Conservation (phyloP, 2,888 invertebrate genomes). For the Eupithecia insigniata region DNA sequence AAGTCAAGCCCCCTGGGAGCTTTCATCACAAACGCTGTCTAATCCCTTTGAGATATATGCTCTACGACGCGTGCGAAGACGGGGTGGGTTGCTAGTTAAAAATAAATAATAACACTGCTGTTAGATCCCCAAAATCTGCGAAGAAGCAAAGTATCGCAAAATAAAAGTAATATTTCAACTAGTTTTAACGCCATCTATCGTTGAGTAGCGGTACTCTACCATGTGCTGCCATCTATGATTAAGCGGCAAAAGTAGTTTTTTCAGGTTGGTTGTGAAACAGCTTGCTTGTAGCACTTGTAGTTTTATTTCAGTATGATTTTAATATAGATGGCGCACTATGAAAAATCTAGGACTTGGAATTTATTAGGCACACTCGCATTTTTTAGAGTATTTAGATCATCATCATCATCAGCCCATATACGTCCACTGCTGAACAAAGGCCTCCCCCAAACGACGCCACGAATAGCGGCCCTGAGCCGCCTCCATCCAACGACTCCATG, state of each 20-base stretch:
- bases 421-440: too few relatives aligned
- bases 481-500: too few relatives aligned
- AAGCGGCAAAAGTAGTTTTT: background rate
- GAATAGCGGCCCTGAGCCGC: too few relatives aligned
- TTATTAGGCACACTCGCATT: background rate
- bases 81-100: too few relatives aligned
- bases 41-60: too few relatives aligned
- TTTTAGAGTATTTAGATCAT: too few relatives aligned
- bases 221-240: constrained; percentile 8
- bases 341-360: background rate
- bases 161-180: background rate
- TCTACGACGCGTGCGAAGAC: too few relatives aligned
- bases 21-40: too few relatives aligned
- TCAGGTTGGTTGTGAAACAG: background rate
- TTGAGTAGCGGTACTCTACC: constrained; percentile 4
- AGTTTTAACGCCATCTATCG: constrained; percentile 20
- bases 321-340: background rate
- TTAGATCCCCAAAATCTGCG: background rate
- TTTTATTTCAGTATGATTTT: background rate
- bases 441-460: too few relatives aligned
- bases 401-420: too few relatives aligned
- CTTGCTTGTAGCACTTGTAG: background rate
- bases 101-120: too few relatives aligned
- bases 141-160: background rate
- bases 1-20: too few relatives aligned